Base-by-base conservation (phyloP, 2,888 invertebrate genomes). In the Anthophora plumipes region DNA sequence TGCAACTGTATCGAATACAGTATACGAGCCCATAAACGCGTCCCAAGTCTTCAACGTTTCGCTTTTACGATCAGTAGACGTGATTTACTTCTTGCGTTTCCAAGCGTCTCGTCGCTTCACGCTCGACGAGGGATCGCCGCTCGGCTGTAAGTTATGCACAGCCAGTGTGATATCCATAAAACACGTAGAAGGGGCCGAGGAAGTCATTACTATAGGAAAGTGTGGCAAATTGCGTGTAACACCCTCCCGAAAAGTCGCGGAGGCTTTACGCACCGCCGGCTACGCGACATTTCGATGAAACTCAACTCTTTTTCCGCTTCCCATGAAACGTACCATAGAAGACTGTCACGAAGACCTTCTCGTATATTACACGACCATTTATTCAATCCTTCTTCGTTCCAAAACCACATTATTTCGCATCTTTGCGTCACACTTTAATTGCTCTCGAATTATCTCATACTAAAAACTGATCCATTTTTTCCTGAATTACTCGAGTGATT, bases 151-250 rank as follows among this genome's bases (percentile, higher is more conserved):
- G 88, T 91, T 90, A 91, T 90, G 88, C 88, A 86, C 85, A 86
- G 79, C 80, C 83, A 68, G 83, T 80, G 82, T 77, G 88, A 87
- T 89, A 85, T 74, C 84, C 90, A 87, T 91, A 89, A 90, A 91
- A 89, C 84, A 88, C 85, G 81, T 69, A 82, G 83, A 83, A 87
- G 88, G 89, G 87, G 80, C 84, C 75, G 77, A 77, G 78, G 75
- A 71, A 88, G 88, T 91, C 89, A 90, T 92, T 90, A 90, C 87
- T 85, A 82, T 83, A 48, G 57, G 46, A 88, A 90, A 91, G 89
- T 88, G 91, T 80, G 88, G 80, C 91, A 92, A 92, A 92, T 92
- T 92, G 92, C 89, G 91, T 91, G 92, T 91, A 89, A 92, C 90
- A 90, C 83, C 89, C 90, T 61, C 74, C 60, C 52, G 55, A 76